These are phyloP conservation scores for Acridotheres tristis DNA, from an alignment of 2,797 vertebrate genomes.

Conservation along the genomic window DNA sequence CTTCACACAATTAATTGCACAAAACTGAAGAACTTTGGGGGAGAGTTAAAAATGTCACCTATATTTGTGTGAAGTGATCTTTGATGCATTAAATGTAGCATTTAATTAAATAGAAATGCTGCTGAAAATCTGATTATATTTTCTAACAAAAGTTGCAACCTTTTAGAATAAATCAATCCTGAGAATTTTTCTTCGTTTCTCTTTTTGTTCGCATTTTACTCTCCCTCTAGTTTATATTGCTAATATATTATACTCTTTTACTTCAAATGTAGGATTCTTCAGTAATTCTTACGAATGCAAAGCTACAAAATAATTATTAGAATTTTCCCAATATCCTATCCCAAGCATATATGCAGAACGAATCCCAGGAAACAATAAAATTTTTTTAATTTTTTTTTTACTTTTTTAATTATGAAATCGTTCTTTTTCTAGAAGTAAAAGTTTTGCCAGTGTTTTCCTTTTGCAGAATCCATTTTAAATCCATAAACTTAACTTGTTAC, in stretches of 20 bases:
- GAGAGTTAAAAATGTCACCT: neutral
- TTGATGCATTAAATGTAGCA: neutral
- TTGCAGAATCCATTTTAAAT: neutral
- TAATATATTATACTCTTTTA: neutral
- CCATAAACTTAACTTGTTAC: neutral
- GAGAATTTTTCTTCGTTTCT: neutral
- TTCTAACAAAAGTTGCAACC: neutral
- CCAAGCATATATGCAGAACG: neutral
- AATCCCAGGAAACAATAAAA: neutral
- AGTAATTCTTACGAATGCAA: neutral
- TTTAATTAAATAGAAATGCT: neutral
- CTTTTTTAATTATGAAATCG: neutral
- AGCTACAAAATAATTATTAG: neutral
- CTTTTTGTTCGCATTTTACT: neutral
- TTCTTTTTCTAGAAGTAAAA: neutral
- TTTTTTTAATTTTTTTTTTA: accelerated
- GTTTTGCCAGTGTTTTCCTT: neutral
- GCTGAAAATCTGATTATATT: neutral
- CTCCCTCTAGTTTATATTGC: neutral
- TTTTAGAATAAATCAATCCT: neutral
- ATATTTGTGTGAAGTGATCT: neutral
- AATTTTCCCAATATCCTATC: neutral
- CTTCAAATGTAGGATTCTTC: neutral
- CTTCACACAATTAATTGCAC: neutral
- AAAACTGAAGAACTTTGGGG: neutral